Conservation (phyloP, 2,797 vertebrate genomes). For the Enteromius treurensis region DNA sequence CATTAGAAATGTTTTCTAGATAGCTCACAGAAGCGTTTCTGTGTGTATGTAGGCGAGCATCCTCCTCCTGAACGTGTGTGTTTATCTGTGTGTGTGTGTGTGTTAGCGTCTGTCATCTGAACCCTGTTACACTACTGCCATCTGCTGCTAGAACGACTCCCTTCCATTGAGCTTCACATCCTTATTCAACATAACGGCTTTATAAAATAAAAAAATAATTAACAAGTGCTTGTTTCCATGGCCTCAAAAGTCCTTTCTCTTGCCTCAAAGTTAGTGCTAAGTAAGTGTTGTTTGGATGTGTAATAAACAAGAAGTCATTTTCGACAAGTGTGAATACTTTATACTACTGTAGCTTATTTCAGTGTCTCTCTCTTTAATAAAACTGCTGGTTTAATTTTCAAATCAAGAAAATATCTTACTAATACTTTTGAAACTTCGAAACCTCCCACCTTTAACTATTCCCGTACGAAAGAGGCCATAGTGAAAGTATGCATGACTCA, state of each 20-base stretch:
- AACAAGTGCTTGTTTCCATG: background rate
- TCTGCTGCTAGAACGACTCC: constrained; percentile 67
- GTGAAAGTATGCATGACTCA: constrained; percentile 16
- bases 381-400: background rate
- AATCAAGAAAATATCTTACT: background rate
- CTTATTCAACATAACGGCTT: background rate
- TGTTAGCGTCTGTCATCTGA: constrained; percentile 48
- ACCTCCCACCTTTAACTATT: background rate
- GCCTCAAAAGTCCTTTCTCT: background rate
- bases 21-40: constrained; percentile 10
- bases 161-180: background rate
- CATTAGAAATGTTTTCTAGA: constrained; percentile 27
- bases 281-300: background rate
- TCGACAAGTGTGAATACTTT: background rate
- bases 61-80: background rate
- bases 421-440: background rate
- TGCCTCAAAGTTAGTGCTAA: background rate
- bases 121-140: constrained; percentile 77
- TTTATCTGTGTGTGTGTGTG: background rate
- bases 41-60: background rate
- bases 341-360: background rate
- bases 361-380: background rate
- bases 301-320: background rate
- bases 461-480: background rate
- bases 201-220: background rate